These are phyloP conservation scores for Hofmannophila pseudospretella DNA, from an alignment of 2,888 invertebrate species.

Conservation along the genomic window DNA sequence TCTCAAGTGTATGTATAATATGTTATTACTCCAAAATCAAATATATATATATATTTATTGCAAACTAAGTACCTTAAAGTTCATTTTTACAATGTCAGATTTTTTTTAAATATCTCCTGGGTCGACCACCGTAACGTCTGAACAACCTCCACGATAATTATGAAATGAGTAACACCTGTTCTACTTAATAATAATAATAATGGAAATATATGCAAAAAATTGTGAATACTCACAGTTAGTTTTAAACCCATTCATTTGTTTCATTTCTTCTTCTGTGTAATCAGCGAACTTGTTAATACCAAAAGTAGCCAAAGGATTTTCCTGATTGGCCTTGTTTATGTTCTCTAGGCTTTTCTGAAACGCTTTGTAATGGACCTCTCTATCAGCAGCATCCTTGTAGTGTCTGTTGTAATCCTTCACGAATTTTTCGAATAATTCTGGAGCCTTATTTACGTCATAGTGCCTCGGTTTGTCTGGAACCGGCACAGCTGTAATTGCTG, in stretches of 20 bases:
- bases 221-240: no score
- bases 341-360: constrained; percentile 14
- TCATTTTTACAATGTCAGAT: no score
- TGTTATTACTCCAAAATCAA: no score
- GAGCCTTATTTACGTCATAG: constrained; percentile 19
- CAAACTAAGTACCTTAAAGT: no score
- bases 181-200: no score
- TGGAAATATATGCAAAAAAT: no score
- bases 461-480: constrained; percentile 7
- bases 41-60: no score
- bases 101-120: no score
- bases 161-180: no score
- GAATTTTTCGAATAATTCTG: constrained; percentile 22
- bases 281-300: constrained; percentile 14
- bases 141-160: no score
- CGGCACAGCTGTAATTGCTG: background rate
- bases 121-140: no score
- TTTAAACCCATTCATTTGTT: constrained; percentile 5
- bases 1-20: no score
- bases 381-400: constrained; percentile 24
- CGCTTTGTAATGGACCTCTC: constrained; percentile 17
- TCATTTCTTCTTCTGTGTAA: constrained; percentile 15
- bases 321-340: constrained; percentile 6
- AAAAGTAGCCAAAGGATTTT: background rate
- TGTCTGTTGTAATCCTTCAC: constrained; percentile 20